Base-by-base conservation (phyloP, 2,113 vertebrate species). In the Thalassoma bifasciatum region DNA sequence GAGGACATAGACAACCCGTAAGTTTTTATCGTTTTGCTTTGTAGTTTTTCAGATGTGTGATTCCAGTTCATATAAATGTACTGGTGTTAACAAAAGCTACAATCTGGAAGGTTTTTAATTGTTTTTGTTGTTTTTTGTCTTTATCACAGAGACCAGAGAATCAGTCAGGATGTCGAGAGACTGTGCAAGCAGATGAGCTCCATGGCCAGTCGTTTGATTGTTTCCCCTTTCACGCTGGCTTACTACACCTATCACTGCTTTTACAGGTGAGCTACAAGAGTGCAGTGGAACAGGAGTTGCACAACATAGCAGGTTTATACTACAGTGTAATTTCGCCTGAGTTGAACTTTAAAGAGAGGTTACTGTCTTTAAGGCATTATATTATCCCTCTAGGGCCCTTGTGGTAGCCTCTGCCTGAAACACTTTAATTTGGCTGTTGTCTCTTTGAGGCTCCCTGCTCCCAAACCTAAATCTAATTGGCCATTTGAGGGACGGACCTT, bases 181-280 rank as follows among this genome's bases (percentile, higher is more conserved):
- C 92, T 99, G 82, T 99, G 97, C 90, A 95, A 91, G 67, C 96
- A 98, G 89, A 94, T 99, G 90, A 98, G 97, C 93, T 93, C 92
- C 79, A 96, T 98, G 94, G 95, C 94, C 16, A 96, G 96, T 88
- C 95, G 95, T 34, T 80, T 99, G 2, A 85, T 99, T 38, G 79
- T 97, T 42, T 97, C 97, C 0, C 98, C 98, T 0, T 99, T 99
- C 90, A 97, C 95, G 0, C 87, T 99, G 63, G 46, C 79, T 38
- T 99, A 99, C 91, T 99, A 99, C 90, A 96, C 95, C 0, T 98
- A 96, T 82, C 97, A 99, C 88, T 99, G 98, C 85, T 96, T 95
- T 80, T 69, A 90, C 38, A 99, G 96, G 98, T 99, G 80, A 82
- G 76, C 42, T 40, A 21, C 11, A 10, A 2, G 8, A 21, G 56